A percentile compares a stretch with the other conserved stretches of the same genome.
phyloP scores from a whole-genome alignment of 1,140 invertebrate species.

The Heliothis virescens region DNA sequence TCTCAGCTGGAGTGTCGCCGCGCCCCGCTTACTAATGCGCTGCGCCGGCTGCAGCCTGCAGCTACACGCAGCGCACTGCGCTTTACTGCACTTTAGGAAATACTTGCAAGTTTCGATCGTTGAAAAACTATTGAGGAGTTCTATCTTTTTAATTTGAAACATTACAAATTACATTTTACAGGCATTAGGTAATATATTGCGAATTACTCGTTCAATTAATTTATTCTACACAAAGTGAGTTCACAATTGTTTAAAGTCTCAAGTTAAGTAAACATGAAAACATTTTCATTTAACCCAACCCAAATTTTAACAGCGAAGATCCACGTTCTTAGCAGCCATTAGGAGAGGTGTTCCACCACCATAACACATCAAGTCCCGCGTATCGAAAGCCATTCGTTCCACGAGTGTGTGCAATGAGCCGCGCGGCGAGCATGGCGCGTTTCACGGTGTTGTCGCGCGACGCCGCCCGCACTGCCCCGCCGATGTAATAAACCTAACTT shows the following conservation, averaged over 20 bases:
- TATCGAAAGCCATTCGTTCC: constrained; percentile 43
- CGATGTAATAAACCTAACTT: constrained; percentile 43
- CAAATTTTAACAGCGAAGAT: not conserved
- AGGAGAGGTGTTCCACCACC: not conserved
- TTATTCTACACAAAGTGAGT: too few relatives aligned
- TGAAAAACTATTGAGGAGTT: too few relatives aligned
- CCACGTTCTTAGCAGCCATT: not conserved
- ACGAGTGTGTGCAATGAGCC: constrained; percentile 37
- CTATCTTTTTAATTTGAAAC: too few relatives aligned
- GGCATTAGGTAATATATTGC: too few relatives aligned
- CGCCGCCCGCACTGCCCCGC: not conserved
- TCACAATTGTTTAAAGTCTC: too few relatives aligned
- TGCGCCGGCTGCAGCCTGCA: not conserved
- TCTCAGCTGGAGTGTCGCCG: constrained; percentile 23
- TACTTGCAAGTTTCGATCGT: too few relatives aligned
- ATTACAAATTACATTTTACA: too few relatives aligned
- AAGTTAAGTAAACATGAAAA: too few relatives aligned
- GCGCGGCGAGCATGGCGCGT: constrained; percentile 1
- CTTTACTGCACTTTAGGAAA: too few relatives aligned
- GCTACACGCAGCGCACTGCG: not conserved
- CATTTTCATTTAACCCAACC: too few relatives aligned
- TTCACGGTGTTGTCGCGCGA: constrained; percentile 15
- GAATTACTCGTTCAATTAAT: too few relatives aligned
- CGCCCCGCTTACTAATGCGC: constrained; percentile 21
- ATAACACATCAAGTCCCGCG: not conserved